Conservation (phyloP, 2,888 invertebrate genomes). For the Adineta ricciae region DNA sequence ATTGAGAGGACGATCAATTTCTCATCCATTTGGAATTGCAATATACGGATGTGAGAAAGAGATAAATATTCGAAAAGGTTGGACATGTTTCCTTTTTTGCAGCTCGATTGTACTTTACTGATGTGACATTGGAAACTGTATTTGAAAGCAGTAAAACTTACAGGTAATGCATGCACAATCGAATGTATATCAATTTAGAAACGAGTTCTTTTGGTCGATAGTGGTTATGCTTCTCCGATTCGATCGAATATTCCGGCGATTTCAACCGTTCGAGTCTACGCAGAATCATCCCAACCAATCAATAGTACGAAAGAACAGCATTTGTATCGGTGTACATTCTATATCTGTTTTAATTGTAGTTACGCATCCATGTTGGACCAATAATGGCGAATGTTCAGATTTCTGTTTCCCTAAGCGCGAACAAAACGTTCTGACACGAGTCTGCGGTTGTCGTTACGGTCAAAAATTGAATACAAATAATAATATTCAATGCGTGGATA, state of each 20-base stretch:
- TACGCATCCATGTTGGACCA: slow-evolving; percentile 74
- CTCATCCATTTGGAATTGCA: slow-evolving; percentile 59
- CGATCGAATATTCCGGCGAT: slow-evolving; percentile 11
- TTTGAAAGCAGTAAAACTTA: slow-evolving; percentile 21
- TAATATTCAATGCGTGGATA: slow-evolving; percentile 72
- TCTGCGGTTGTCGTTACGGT: slow-evolving; percentile 28
- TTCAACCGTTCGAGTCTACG: not conserved
- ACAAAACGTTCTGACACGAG: slow-evolving; percentile 49
- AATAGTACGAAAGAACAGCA: not conserved
- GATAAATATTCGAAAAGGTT: not conserved
- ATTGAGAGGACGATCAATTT: slow-evolving; percentile 77
- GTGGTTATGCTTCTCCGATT: not conserved
- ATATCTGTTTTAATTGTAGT: slow-evolving; percentile 49
- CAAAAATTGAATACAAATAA: slow-evolving; percentile 60
- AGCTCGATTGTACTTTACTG: slow-evolving; percentile 88
- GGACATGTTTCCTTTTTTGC: slow-evolving; percentile 30
- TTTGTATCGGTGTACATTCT: no score
- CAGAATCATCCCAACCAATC: not conserved
- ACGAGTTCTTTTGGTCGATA: not conserved
- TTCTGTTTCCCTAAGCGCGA: slow-evolving; percentile 73
- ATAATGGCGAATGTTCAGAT: slow-evolving; percentile 83
- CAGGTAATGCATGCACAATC: no score
- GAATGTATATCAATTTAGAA: no score
- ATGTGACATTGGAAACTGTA: slow-evolving; percentile 80
- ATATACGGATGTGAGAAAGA: slow-evolving; percentile 53